phyloP scores from a whole-genome alignment of 2,888 invertebrate species.

The Ormia ochracea region DNA sequence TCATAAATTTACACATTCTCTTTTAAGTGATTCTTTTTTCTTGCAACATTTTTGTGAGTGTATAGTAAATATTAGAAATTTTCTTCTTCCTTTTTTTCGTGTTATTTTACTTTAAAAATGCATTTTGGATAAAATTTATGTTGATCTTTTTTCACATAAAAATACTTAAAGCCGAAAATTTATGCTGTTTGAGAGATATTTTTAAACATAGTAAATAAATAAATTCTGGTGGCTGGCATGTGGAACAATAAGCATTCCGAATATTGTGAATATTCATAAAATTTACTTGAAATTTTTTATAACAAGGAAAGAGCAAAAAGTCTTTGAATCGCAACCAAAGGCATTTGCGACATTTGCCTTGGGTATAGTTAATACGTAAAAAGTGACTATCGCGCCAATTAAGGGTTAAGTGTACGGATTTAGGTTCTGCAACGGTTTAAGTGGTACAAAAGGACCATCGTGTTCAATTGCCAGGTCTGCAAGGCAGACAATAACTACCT shows the following conservation, averaged over 20 bases:
- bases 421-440: background rate
- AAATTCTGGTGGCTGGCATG: background rate
- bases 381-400: background rate
- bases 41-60: background rate
- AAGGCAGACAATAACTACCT: too few species aligned
- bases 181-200: background rate
- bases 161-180: conserved; percentile 25
- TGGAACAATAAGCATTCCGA: background rate
- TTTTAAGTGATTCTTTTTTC: background rate
- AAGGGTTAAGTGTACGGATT: background rate
- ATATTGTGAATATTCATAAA: background rate
- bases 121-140: conserved; percentile 11
- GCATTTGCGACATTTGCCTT: background rate
- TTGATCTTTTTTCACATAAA: conserved; percentile 23
- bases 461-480: background rate
- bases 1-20: conserved; percentile 68
- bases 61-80: background rate
- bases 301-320: background rate
- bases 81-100: background rate
- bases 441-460: background rate
- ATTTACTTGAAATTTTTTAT: background rate
- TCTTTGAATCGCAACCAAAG: background rate
- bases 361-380: background rate
- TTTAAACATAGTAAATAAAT: background rate
- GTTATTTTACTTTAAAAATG: background rate